Conservation (phyloP, 1,140 invertebrate species). For the Lordiphosa collinella region DNA sequence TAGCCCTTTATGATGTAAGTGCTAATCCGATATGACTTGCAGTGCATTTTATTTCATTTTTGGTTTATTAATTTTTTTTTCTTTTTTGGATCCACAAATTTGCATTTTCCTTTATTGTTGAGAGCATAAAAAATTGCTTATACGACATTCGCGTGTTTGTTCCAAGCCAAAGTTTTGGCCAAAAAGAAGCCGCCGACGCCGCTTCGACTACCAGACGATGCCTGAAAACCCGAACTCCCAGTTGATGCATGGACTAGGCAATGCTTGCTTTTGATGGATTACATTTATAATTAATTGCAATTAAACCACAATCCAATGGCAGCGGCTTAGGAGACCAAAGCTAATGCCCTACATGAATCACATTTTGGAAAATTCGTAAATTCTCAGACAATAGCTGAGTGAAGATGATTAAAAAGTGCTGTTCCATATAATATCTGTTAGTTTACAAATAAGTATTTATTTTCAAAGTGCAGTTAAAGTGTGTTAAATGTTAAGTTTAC, state of each 20-base stretch:
- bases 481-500: too few relatives aligned
- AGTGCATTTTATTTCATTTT: constrained; percentile 18
- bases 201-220: constrained; percentile 23
- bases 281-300: constrained; percentile 74
- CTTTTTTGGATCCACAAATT: constrained; percentile 39
- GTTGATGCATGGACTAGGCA: constrained; percentile 25
- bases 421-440: too few relatives aligned
- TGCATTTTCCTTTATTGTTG: constrained; percentile 62
- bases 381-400: too few relatives aligned
- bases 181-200: constrained; percentile 57
- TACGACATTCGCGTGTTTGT: constrained; percentile 68
- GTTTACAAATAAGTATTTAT: too few relatives aligned
- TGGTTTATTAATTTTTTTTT: constrained; percentile 5
- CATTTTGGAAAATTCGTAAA: too few relatives aligned
- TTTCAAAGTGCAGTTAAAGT: too few relatives aligned
- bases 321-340: constrained; percentile 11
- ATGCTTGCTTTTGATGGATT: constrained; percentile 57
- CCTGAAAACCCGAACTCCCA: constrained; percentile 16
- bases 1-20: constrained; percentile 37
- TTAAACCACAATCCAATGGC: constrained; percentile 24
- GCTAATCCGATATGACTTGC: constrained; percentile 36
- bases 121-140: constrained; percentile 45
- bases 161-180: constrained; percentile 42
- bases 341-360: background rate
- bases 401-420: too few relatives aligned